Conservation (phyloP, 2,888 invertebrate genomes). For the Cataglyphis altisquamis region DNA sequence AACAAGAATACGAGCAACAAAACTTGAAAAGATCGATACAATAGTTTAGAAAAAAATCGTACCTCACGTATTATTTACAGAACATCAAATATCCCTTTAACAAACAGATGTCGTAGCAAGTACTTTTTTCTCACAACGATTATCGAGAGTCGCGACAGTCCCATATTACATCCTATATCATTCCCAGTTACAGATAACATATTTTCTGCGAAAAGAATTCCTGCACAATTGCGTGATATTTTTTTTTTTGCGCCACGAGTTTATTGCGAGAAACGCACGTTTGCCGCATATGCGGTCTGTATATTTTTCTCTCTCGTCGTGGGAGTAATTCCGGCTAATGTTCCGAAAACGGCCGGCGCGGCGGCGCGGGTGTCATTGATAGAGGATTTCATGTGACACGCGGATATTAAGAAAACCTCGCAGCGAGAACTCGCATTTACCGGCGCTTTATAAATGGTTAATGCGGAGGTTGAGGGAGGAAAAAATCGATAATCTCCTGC, state of each 20-base stretch:
- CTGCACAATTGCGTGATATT: neutral
- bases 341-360: neutral
- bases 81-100: neutral
- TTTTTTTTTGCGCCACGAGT: neutral
- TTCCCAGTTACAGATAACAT: neutral
- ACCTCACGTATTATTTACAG: neutral
- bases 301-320: neutral
- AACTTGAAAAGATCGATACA: neutral
- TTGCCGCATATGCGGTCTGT: neutral
- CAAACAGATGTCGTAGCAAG: neutral
- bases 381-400: conserved; percentile 26
- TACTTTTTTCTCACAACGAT: neutral
- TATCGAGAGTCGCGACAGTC: neutral
- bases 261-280: neutral
- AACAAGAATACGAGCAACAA: neutral
- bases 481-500: conserved; percentile 35
- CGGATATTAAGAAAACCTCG: conserved; percentile 42
- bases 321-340: conserved; percentile 1
- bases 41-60: conserved; percentile 6
- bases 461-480: neutral
- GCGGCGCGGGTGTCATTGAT: conserved; percentile 12
- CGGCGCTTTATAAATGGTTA: conserved; percentile 44
- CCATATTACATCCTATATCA: neutral
- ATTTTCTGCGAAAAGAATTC: neutral
- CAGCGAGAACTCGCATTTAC: conserved; percentile 20